Base-by-base conservation (phyloP, 2,888 invertebrate species). In the Coelopa pilipes region DNA sequence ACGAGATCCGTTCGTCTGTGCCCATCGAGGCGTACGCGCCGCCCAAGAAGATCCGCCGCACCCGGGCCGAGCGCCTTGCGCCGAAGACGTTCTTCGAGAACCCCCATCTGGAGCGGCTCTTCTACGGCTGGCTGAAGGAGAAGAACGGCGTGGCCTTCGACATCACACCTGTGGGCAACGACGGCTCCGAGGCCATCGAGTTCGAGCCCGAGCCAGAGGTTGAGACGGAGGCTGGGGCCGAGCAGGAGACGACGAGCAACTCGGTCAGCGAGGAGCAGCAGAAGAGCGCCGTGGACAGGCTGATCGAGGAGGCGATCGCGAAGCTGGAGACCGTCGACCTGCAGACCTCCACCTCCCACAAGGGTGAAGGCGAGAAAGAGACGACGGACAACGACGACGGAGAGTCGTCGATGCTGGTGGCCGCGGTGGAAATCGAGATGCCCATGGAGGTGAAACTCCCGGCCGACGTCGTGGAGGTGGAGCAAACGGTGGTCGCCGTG, bases 41-140 rank as follows among this genome's bases (percentile, higher is more conserved):
- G 12, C 84, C 85, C 13, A 83, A 81, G 73, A 86, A 87, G 70
- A 85, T 86, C 24, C 79, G 86, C 3, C 83, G 85, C 46, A 86
- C 85, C 0, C 81, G 80, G 0, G 78, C 81, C 55, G 85, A 85
- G 71, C 80, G 82, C 34, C 70, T 75, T n/a, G 80, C 80, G 0
- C 77, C 76, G 0, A 79, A 80, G 1, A 78, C 77, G 49, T 81
- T 85, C 79, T 82, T 85, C 78, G 81, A 81, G 73, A 83, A 82
- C 74, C 78, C 79, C 3, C 80, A 80, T 15, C 73, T 86, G 24
- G 85, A 86, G 70, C 79, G 78, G 34, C 81, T 87, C 10, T 86
- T 86, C 76, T 86, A 83, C 76, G 81, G 75, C 49, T 86, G 86
- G 87, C 75, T 86, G 12, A 82, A 80, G 24, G 75, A 84, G 10